phyloP scores from a whole-genome alignment of 37 sponge, comb jelly and placozoan genomes.

The Diacarnus erythraeanus region DNA sequence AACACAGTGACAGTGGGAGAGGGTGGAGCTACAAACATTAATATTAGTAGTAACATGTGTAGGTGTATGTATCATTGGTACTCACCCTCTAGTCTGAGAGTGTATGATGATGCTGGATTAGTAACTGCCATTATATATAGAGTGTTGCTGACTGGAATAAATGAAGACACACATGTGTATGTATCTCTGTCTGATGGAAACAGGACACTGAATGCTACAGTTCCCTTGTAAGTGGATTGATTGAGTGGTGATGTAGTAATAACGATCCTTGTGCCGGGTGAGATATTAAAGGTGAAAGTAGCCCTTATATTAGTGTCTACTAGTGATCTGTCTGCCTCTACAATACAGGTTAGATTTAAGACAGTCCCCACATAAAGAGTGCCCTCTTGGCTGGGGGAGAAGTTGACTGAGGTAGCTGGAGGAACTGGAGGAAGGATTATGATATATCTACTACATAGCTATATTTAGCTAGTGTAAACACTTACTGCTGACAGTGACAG shows the following conservation, averaged over 20 bases:
- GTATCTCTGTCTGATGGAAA: background rate
- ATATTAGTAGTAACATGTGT: background rate
- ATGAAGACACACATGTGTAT: background rate
- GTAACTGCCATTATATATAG: background rate
- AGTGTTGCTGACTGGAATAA: background rate
- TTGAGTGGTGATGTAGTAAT: background rate
- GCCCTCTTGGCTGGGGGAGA: background rate
- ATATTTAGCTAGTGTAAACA: background rate
- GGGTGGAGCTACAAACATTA: constrained; percentile 13
- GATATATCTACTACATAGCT: background rate
- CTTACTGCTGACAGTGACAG: constrained; percentile 10
- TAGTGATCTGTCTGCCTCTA: background rate
- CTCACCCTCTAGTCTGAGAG: too few relatives aligned
- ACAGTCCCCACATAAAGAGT: constrained; percentile 1
- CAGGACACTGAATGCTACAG: background rate
- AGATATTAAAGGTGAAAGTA: background rate
- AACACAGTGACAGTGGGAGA: constrained; percentile 13
- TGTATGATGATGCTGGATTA: background rate
- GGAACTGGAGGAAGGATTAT: too few relatives aligned
- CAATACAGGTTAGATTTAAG: constrained; percentile 1
- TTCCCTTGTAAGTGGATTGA: background rate
- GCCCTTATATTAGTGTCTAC: background rate
- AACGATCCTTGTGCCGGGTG: background rate
- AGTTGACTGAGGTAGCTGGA: background rate
- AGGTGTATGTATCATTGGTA: too few relatives aligned